Conservation (phyloP, 2,888 invertebrate species). For the Drosophila macrospina region DNA sequence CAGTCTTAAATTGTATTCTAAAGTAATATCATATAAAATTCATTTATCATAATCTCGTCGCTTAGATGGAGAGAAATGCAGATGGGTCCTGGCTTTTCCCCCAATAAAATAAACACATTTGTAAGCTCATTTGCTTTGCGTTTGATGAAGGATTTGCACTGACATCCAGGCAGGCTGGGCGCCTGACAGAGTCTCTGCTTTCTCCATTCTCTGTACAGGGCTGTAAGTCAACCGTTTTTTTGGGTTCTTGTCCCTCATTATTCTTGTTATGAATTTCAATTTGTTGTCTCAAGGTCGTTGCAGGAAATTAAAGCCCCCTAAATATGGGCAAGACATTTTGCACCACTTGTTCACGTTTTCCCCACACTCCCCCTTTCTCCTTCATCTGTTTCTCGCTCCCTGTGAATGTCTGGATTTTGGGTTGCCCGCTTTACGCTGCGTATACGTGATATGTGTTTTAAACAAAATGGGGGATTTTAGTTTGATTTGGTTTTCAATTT, state of each 20-base stretch:
- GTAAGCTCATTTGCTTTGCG: conserved; percentile 42
- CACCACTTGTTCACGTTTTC: conserved; percentile 42
- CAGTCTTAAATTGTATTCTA: background rate
- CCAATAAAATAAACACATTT: conserved; percentile 29
- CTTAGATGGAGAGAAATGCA: background rate
- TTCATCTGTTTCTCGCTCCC: conserved; percentile 8
- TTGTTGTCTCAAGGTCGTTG: conserved; percentile 70
- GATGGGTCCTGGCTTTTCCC: background rate
- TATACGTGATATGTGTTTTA: conserved; percentile 76
- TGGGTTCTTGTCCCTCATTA: conserved; percentile 42
- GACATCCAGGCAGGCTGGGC: conserved; percentile 15
- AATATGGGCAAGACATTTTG: conserved; percentile 72
- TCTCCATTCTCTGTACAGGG: conserved; percentile 15
- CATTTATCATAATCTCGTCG: conserved; percentile 13
- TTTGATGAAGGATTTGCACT: conserved; percentile 29
- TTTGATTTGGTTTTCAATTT: conserved; percentile 75
- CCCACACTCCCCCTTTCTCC: background rate
- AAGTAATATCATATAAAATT: conserved; percentile 10
- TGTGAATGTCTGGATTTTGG: conserved; percentile 24
- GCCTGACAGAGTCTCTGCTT: background rate
- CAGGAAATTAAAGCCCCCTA: conserved; percentile 66
- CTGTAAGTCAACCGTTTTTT: conserved; percentile 42
- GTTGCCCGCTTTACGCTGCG: conserved; percentile 40
- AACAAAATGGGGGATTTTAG: conserved; percentile 50
- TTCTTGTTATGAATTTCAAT: conserved; percentile 75